These are phyloP conservation scores for Sterna hirundo DNA, from an alignment of 2,113 vertebrate genomes.

Conservation along the genomic window DNA sequence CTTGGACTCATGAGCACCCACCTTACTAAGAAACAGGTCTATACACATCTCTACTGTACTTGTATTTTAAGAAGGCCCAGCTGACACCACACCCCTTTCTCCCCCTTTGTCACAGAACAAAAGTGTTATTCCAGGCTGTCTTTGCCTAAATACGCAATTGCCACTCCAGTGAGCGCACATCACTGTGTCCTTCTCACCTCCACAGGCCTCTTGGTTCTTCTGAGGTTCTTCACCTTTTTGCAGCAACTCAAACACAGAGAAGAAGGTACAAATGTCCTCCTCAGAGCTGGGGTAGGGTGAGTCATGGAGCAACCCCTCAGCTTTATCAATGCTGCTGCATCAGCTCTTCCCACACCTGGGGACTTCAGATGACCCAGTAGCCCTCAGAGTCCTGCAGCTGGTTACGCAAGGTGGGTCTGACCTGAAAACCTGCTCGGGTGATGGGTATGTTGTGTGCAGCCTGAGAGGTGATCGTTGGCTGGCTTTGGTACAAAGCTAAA, in stretches of 20 bases:
- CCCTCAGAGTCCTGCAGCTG: neutral
- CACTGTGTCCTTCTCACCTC: neutral
- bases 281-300: neutral
- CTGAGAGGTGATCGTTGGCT: too few relatives aligned
- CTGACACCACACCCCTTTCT: neutral
- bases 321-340: neutral
- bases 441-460: neutral
- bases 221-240: neutral
- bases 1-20: neutral
- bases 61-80: neutral
- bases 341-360: neutral
- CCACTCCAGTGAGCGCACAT: fast-evolving
- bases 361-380: neutral
- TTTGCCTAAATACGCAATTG: neutral
- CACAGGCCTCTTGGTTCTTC: neutral
- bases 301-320: neutral
- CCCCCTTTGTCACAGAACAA: neutral
- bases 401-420: neutral
- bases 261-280: neutral
- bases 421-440: neutral
- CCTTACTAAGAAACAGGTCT: neutral
- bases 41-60: too few relatives aligned
- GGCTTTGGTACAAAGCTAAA: neutral
- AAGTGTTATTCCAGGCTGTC: neutral
- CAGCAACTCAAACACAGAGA: neutral